phyloP scores from a whole-genome alignment of 2,888 invertebrate species.

The Dolichopus griseipennis region DNA sequence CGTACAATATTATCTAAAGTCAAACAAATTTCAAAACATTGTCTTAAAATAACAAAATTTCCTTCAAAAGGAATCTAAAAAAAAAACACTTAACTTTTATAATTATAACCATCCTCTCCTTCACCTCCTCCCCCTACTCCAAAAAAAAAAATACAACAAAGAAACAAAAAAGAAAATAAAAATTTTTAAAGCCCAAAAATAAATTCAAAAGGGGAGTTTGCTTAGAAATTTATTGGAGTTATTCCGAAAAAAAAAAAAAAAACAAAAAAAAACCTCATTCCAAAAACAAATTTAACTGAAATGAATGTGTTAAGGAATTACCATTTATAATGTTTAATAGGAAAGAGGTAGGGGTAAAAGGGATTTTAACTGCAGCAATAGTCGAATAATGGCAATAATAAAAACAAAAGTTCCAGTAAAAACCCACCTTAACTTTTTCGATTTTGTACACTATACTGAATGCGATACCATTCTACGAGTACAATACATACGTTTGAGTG shows the following conservation, averaged over 20 bases:
- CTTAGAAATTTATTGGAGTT: background rate
- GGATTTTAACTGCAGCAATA: background rate
- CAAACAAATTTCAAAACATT: too few relatives aligned
- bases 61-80: too few relatives aligned
- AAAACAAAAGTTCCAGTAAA: background rate
- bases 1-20: too few relatives aligned
- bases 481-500: too few relatives aligned
- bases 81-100: background rate
- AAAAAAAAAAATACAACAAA: background rate
- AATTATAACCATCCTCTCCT: background rate
- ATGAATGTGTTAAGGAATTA: constrained; percentile 4
- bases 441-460: background rate
- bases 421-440: background rate
- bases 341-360: background rate
- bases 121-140: background rate
- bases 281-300: background rate
- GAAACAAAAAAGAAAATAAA: background rate
- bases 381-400: background rate
- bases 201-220: background rate
- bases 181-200: background rate
- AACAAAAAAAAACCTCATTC: background rate
- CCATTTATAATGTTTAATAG: background rate
- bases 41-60: too few relatives aligned
- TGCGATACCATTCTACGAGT: too few relatives aligned
- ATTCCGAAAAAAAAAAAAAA: background rate